Evolutionary conservation across 1,140 invertebrate genomes (phyloP).

Genomic region (Zophobas atratus): DNA sequence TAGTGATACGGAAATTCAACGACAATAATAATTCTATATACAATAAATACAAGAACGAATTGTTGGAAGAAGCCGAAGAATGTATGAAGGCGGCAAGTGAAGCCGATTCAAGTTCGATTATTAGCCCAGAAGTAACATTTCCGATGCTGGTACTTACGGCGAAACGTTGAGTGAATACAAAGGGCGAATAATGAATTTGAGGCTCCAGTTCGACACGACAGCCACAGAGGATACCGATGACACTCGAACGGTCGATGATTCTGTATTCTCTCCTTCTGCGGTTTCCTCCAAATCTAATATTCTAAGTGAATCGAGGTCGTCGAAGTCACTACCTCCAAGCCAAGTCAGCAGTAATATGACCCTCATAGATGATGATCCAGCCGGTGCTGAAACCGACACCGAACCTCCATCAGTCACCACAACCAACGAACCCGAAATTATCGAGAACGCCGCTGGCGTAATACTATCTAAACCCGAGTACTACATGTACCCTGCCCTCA

Average conservation of each 20-base stretch:
- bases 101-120: conserved; percentile 4
- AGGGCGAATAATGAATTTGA: neutral
- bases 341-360: neutral
- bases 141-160: conserved; percentile 1
- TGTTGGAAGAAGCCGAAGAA: conserved; percentile 31
- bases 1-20: conserved; percentile 19
- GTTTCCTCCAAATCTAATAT: neutral
- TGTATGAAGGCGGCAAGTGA: conserved; percentile 15
- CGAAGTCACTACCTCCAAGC: neutral
- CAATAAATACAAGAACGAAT: conserved; percentile 26
- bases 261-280: neutral
- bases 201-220: conserved; percentile 10
- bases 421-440: neutral
- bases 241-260: neutral
- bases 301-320: neutral
- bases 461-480: conserved; percentile 75
- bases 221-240: neutral
- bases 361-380: neutral
- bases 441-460: conserved; percentile 54
- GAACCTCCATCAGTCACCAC: neutral
- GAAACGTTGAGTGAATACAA: conserved; percentile 1
- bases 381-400: neutral
- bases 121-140: conserved; percentile 11
- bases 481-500: conserved; percentile 87
- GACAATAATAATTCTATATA: conserved; percentile 8